Base-by-base conservation (phyloP, 2,113 vertebrate genomes). In the Seriola rivoliana region DNA sequence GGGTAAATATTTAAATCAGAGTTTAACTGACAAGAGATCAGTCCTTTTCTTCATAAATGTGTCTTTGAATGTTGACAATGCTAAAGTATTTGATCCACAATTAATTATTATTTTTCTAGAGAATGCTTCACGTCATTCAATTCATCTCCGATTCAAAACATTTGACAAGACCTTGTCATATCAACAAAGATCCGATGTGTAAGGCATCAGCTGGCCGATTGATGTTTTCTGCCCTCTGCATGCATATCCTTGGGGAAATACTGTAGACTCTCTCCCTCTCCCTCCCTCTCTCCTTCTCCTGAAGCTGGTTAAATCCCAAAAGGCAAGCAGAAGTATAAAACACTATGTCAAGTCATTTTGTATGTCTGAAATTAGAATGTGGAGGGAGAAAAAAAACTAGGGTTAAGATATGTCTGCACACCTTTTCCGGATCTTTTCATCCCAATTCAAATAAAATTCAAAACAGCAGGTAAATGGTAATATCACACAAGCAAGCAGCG, bases 391-490 rank as follows among this genome's bases (percentile, higher is more conserved):
- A 81, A 93, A 82, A 93, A 91, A 87, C 14, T 38, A 58, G 62
- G 86, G 89, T 91, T 92, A 89, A 94, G 81, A 85, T 80, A 76
- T 46, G 44, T 92, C 90, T 93, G 84, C 82, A 85, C 80, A 89
- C 80, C 75, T 82, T 88, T 78, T 74, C 85, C 75, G 88, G 70
- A 90, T 93, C 93, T 85, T 95, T 94, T 94, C 89, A 95, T 95
- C 90, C 89, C 84, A 92, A 94, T 92, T 95, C 92, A 94, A 95
- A 94, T 93, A 93, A 92, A 94, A 95, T 90, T 91, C 89, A 82
- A 93, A 94, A 92, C 88, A 91, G 91, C 88, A 90, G 82, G 91
- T 94, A 94, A 95, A 93, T 88, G 91, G 82, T 90, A 89, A 93
- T 92, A 95, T 95, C 94, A 95, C 93, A 94, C 89, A 89, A 89